Evolutionary conservation across 64 coral and sea anemone genomes (phyloP).

Genomic region (Trachythela sp.): DNA sequence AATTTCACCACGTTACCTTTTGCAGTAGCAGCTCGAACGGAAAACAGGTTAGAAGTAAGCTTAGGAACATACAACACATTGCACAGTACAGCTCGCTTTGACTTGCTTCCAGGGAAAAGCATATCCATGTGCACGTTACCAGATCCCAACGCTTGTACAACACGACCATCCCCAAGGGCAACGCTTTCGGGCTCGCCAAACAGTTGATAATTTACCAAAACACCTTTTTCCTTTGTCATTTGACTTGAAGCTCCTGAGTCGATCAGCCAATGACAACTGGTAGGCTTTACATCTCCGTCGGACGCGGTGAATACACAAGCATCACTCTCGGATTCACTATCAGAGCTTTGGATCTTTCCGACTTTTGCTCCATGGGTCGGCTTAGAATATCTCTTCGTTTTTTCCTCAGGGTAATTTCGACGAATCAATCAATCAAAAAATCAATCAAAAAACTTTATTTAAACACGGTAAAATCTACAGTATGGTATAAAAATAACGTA

Average conservation of each 20-base stretch:
- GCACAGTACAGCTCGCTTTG: constrained; percentile 19
- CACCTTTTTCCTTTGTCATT: not conserved
- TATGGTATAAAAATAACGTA: too few species aligned
- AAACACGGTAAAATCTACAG: too few species aligned
- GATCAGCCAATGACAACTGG: not conserved
- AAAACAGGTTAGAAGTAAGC: constrained; percentile 22
- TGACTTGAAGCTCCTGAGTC: constrained; percentile 27
- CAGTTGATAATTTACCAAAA: not conserved
- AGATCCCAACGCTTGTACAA: too few species aligned
- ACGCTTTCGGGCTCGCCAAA: constrained; percentile 4
- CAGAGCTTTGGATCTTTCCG: too few species aligned
- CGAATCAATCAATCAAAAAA: too few species aligned
- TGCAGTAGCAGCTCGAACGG: constrained; percentile 19
- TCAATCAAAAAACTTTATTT: too few species aligned
- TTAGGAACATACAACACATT: constrained; percentile 47
- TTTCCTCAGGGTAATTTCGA: too few species aligned
- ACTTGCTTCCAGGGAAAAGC: constrained; percentile 28
- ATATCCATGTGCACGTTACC: constrained; percentile 13
- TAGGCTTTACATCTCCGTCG: not conserved
- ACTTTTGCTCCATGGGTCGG: not conserved
- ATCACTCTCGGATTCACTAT: not conserved
- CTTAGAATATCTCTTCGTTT: too few species aligned
- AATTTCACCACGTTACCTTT: too few species aligned
- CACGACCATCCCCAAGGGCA: constrained; percentile 47
- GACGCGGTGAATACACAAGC: not conserved